A percentile compares a stretch with the other conserved stretches of the same genome.
phyloP scores from a whole-genome alignment of 2,888 invertebrate species.

The Erebia aethiops region DNA sequence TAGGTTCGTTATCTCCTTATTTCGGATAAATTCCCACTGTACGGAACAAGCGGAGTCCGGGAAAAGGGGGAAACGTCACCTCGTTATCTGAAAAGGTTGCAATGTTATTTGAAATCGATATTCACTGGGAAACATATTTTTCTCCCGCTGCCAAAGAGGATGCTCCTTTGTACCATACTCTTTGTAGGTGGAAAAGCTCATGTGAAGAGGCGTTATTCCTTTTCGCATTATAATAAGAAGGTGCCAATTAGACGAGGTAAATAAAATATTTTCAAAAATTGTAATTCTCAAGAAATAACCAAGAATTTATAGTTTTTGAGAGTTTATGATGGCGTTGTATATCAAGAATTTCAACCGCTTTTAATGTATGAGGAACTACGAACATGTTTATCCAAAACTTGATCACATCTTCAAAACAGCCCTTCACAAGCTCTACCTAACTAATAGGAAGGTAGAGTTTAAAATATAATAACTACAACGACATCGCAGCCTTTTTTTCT shows the following conservation, averaged over 20 bases:
- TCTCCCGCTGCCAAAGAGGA: slow-evolving; percentile 49
- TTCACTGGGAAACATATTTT: slow-evolving; percentile 69
- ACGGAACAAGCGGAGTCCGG: slow-evolving; percentile 63
- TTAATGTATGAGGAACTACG: too few species aligned
- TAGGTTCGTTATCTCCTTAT: slow-evolving; percentile 81
- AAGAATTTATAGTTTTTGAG: too few species aligned
- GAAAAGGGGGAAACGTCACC: slow-evolving; percentile 80
- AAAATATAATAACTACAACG: not conserved
- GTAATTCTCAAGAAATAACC: too few species aligned
- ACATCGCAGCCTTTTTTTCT: not conserved
- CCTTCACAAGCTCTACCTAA: too few species aligned
- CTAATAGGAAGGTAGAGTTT: too few species aligned
- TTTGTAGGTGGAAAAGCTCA: slow-evolving; percentile 32
- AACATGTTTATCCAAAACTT: too few species aligned
- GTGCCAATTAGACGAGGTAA: slow-evolving; percentile 27
- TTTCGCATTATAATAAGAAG: slow-evolving; percentile 23
- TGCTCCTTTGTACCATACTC: slow-evolving; percentile 38
- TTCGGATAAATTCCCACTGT: slow-evolving; percentile 79
- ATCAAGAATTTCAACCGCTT: too few species aligned
- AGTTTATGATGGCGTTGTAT: too few species aligned
- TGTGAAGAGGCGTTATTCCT: slow-evolving; percentile 29
- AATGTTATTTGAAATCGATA: slow-evolving; percentile 84
- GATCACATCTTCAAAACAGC: too few species aligned
- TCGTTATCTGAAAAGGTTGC: slow-evolving; percentile 83
- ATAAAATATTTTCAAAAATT: too few species aligned